Evolutionary conservation across 2,888 invertebrate species (phyloP), one percentile per base, ranked within the genome.

Genomic region (Drosophila borealis): DNA sequence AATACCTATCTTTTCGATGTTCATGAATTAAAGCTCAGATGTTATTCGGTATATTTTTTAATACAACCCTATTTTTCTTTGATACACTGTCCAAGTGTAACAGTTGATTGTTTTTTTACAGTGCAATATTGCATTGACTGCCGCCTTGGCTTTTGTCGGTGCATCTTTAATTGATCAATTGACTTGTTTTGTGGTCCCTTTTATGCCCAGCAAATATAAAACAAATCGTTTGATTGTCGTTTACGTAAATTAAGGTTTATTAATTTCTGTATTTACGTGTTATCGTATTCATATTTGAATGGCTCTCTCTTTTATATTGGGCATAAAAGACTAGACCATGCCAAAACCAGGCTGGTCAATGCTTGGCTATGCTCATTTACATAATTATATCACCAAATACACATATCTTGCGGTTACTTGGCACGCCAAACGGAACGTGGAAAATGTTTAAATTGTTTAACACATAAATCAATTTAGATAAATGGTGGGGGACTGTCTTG

Each of bases 141-240:
- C 11, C 41, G 49, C 34, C 36, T 57, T 49, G 49, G 49, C 5
- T 17, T 54, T 65, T 65, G 53, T 48, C 68, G 65, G 54, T 87
- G 81, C 69, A 73, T 70, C 49, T 56, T 68, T 70, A 77, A 82
- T 85, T 80, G 83, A 88, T 85, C 80, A 88, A 85, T 85, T 83
- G 85, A 63, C 72, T 63, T 67, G 70, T 54, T 45, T 61, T 65
- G 54, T 21, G 50, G 45, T 56, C 49, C 54, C 59, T 51, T 66
- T 54, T 64, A 65, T 72, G 64, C 60, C 60, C 56, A 56, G 42
- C 49, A 57, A 56, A 68, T 62, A 42, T 14, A 64, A 61, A 68
- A 73, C 57, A 72, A 77, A 70, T 64, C 69, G 61, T 80, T 80
- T 75, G 57, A 74, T 72, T 74, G 77, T 64, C 73, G 60, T 70